phyloP scores from a whole-genome alignment of 2,888 invertebrate genomes.

The Hirtodrosophila cameraria region DNA sequence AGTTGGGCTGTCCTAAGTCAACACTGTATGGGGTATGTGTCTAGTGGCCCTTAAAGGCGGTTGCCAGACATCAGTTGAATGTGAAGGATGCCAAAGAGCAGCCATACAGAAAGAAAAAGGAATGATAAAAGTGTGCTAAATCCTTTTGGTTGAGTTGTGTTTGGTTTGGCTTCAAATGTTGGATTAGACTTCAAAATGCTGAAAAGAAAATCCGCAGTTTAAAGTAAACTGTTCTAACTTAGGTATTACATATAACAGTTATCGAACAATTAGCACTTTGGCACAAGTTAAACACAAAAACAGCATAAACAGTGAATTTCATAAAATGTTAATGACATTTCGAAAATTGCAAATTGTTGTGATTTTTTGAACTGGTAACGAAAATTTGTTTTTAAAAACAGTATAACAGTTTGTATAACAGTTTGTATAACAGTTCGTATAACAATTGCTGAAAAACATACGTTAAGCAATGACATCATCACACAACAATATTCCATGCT shows the following conservation, averaged over 20 bases:
- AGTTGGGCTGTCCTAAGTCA: conserved; percentile 13
- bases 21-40: conserved; percentile 29
- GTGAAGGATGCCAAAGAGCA: conserved; percentile 10
- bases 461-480: conserved; percentile 11
- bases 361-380: too few relatives aligned
- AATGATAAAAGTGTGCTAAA: conserved; percentile 4
- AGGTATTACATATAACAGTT: too few relatives aligned
- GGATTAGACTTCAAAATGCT: conserved; percentile 5
- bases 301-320: too few relatives aligned
- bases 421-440: neutral
- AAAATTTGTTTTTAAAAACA: conserved; percentile 3
- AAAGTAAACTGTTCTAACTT: too few relatives aligned
- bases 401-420: conserved; percentile 14
- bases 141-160: conserved; percentile 10
- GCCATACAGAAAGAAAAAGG: neutral
- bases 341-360: too few relatives aligned
- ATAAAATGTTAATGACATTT: too few relatives aligned
- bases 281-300: too few relatives aligned
- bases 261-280: too few relatives aligned
- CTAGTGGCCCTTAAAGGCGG: conserved; percentile 55
- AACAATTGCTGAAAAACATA: neutral
- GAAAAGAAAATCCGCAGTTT: too few relatives aligned
- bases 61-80: conserved; percentile 20
- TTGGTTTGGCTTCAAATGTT: conserved; percentile 17
- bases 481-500: too few relatives aligned